These are phyloP conservation scores for Eupithecia subfuscata DNA, from an alignment of 2,888 invertebrate genomes.

Conservation along the genomic window DNA sequence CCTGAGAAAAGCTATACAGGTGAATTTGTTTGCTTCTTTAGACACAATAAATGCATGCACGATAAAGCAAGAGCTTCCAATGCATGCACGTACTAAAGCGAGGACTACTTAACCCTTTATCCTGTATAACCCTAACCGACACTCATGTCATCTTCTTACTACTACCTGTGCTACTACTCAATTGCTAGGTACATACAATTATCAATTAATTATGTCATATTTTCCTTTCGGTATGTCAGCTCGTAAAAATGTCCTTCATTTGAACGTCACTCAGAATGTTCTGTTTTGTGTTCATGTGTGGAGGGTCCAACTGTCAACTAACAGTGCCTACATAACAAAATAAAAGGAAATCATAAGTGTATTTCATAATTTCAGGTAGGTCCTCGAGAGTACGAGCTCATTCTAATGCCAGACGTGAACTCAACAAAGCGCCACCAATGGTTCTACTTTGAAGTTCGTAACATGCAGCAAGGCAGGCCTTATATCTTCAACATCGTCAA, in stretches of 20 bases:
- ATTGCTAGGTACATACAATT: not conserved
- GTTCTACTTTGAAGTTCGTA: conserved; percentile 95
- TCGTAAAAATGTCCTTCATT: not conserved
- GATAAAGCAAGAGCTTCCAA: not conserved
- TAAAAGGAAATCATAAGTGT: not conserved
- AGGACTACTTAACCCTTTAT: too few species aligned
- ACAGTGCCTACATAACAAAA: not conserved
- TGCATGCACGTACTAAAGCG: too few species aligned
- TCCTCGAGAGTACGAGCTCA: conserved; percentile 91
- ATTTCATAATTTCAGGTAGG: conserved; percentile 83
- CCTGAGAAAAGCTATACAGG: conserved; percentile 91
- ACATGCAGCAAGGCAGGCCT: conserved; percentile 87
- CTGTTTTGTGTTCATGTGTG: not conserved
- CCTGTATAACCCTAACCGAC: not conserved
- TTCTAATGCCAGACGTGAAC: conserved; percentile 93
- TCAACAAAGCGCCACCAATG: conserved; percentile 91
- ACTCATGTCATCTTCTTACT: not conserved
- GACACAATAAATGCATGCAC: not conserved
- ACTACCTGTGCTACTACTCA: too few species aligned
- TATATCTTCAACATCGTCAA: conserved; percentile 95
- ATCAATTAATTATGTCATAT: too few species aligned
- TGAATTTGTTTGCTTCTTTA: conserved; percentile 42
- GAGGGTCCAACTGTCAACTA: not conserved
- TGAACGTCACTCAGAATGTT: not conserved
- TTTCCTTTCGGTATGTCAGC: not conserved